Evolutionary conservation across 2,797 vertebrate species (phyloP).

Genomic region (Lagocephalus sceleratus): DNA sequence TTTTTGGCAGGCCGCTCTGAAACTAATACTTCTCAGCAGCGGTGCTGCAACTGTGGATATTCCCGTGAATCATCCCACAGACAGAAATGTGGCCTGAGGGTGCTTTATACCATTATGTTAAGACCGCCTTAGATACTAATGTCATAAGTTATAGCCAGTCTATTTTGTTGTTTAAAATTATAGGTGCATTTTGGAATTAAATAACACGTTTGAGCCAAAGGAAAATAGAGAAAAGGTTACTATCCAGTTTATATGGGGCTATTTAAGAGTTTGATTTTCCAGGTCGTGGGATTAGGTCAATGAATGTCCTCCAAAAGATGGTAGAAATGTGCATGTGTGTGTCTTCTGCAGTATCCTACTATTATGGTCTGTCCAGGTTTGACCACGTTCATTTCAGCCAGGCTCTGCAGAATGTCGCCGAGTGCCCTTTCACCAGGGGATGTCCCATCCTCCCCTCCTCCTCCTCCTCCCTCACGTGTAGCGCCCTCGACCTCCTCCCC

Average conservation of each 20-base stretch:
- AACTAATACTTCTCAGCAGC: background rate
- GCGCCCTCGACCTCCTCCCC: constrained; percentile 48
- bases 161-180: no score
- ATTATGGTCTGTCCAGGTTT: constrained; percentile 75
- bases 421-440: constrained; percentile 71
- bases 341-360: constrained; percentile 61
- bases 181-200: no score
- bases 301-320: no score
- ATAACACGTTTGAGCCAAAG: no score
- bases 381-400: constrained; percentile 76
- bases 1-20: constrained; percentile 6
- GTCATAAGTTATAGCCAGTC: no score
- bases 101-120: background rate
- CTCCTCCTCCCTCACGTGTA: constrained; percentile 27
- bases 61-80: background rate
- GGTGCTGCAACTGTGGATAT: background rate
- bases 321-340: constrained; percentile 3
- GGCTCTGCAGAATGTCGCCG: constrained; percentile 74
- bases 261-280: no score
- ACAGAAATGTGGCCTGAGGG: constrained; percentile 1
- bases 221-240: no score
- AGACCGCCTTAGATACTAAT: no score
- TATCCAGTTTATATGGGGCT: no score
- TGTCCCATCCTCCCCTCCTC: constrained; percentile 39
- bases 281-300: no score